Base-by-base conservation (phyloP, 1,140 invertebrate genomes). In the Drosophila trapezifrons region DNA sequence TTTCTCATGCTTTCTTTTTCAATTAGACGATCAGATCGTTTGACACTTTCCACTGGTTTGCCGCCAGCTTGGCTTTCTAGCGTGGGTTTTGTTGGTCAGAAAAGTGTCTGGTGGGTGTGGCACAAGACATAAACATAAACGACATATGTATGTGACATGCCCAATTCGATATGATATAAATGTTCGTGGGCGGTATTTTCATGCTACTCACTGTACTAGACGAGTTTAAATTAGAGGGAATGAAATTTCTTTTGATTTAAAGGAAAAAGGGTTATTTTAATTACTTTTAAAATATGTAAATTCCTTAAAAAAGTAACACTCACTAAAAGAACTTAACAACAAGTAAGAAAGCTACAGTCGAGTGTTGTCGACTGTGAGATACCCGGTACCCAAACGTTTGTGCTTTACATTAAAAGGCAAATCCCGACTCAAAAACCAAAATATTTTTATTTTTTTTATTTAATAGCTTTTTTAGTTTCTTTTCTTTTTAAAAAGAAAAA, bases 41-140 rank as follows among this genome's bases (percentile, higher is more conserved):
- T 82, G 63, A 75, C 79, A 75, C 74, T 82, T 65, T 82, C 59
- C 66, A 51, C 47, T 18, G 63, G 46, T 64, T 32, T 40, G 27
- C 2, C 1, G 12, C 56, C 46, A 47, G 46, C 22, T 27, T 27
- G 25, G 66, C 59, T 75, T 55, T 74, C 69, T 49, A 63, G 56
- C 70, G 71, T 74, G 70, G 71, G 71, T 29, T 46, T 56, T 22
- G n/a, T 40, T 9, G 29, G 49, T 2, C 27, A 52, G n/a, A 45
- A 69, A 55, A 54, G 17, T 43, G 22, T 15, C 22, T 35, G 7
- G 67, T 71, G 67, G 67, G 67, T 71, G 67, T 71, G 67, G 64
- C 49, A 35, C 15, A 25, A 47, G 10, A 22, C 18, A 56, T 37
- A 18, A 56, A 17, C 25, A 43, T 35, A 25, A 32, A 3, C 10